These are phyloP conservation scores for Marisa cornuarietis DNA, from an alignment of 1,140 invertebrate species.

Conservation along the genomic window DNA sequence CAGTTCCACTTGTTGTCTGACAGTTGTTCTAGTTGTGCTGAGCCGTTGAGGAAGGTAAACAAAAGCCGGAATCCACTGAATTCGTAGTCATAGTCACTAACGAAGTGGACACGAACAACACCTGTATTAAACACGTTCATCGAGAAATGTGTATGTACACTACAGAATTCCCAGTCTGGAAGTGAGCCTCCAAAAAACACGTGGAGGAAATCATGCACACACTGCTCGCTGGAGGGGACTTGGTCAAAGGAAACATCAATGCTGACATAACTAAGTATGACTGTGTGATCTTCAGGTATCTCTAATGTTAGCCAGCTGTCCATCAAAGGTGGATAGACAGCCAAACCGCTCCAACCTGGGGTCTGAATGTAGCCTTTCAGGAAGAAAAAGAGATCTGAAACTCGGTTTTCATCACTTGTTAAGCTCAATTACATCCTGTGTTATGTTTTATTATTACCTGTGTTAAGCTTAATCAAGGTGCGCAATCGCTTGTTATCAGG, in stretches of 20 bases:
- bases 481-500: no score
- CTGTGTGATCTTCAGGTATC: neutral
- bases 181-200: neutral
- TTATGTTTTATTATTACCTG: no score
- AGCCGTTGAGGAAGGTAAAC: neutral
- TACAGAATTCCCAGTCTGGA: neutral
- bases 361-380: neutral
- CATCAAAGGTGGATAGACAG: neutral
- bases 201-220: neutral
- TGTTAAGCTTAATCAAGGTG: no score
- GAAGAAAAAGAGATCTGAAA: neutral
- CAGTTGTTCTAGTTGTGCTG: neutral
- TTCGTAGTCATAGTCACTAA: neutral
- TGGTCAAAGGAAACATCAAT: neutral
- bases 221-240: fast-evolving
- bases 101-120: neutral
- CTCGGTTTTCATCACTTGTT: no score
- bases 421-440: no score
- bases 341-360: neutral
- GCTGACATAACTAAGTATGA: neutral
- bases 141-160: neutral
- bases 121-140: neutral
- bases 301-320: neutral
- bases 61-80: neutral
- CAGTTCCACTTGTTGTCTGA: neutral